Percentiles rank a stretch among this genome's conserved stretches.
Evolutionary conservation across 2,797 vertebrate species (phyloP).

Genomic region (Cichlasoma orientale): DNA sequence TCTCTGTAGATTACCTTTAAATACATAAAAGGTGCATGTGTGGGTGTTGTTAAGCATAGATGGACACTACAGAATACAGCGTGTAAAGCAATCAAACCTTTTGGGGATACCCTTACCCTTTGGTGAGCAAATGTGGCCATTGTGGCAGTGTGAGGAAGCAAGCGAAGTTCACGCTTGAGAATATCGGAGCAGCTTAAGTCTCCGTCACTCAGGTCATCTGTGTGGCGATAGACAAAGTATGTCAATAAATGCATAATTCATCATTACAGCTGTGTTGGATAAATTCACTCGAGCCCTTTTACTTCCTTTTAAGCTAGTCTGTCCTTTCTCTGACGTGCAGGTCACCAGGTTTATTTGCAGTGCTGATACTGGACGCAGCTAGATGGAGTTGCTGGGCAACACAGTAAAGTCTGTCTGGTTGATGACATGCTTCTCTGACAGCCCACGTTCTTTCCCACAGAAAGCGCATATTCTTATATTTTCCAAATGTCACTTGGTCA

Average conservation of each 20-base stretch:
- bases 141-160: constrained; percentile 46
- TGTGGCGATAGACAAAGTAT: constrained; percentile 24
- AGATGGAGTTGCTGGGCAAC: constrained; percentile 67
- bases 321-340: constrained; percentile 11
- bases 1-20: constrained; percentile 31
- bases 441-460: constrained; percentile 80
- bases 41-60: background rate
- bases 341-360: constrained; percentile 61
- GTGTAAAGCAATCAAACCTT: background rate
- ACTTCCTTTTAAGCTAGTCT: constrained; percentile 2
- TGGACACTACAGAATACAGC: background rate
- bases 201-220: constrained; percentile 73
- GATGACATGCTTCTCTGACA: constrained; percentile 77
- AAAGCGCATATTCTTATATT: constrained; percentile 73
- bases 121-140: constrained; percentile 66
- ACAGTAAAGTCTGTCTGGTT: constrained; percentile 67
- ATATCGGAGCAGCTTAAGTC: constrained; percentile 57
- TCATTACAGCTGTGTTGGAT: background rate
- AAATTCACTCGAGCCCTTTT: background rate
- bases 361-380: constrained; percentile 67
- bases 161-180: constrained; percentile 61
- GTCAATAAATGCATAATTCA: constrained; percentile 20
- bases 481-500: constrained; percentile 74
- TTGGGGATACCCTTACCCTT: constrained; percentile 60
- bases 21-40: constrained; percentile 18